Evolutionary conservation across 2,888 invertebrate genomes (phyloP), one percentile per base, ranked within the genome.

Genomic region (Sarcophaga subvicina): DNA sequence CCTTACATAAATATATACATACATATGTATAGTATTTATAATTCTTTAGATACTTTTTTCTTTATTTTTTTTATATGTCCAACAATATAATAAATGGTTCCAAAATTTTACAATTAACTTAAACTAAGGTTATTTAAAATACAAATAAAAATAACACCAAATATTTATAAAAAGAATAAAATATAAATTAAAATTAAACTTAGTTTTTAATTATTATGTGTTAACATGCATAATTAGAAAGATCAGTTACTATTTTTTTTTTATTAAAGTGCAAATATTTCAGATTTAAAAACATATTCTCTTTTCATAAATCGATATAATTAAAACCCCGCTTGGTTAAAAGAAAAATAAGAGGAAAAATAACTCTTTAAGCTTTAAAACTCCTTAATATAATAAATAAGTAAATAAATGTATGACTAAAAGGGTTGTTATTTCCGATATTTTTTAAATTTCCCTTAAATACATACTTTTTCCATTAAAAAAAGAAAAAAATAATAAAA

Each of bases 101-200:
- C 60, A 80, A 80, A 54, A 75, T 62, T 49, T 75, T 76, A n/a
- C 37, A 10, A 63, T 64, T 37, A 67, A 49, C n/a, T 17, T 59
- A 76, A 82, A 67, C 71, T 12, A 60, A 73, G 8, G 3, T 37
- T 37, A 80, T 8, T 63, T 59, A 25, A 84, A 88, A 84, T 80
- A 88, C 77, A 37, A 84, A 82, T 75, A 80, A 76, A 88, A 77
- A 77, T 73, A 86, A 86, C 83, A 86, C 83, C 83, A 83, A 86
- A 69, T 83, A 77, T 37, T 77, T 72, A 77, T 70, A 82, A 76
- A 59, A 59, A 76, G 59, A 37, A 37, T 37, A 10, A 37, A 37
- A 37, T 37, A 37, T 37, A 37, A 37, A 37, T 8, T 37, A 37
- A 37, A 37, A 37, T 37, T 37, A 81, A 63, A 82, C 59, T n/a